A percentile compares a stretch with the other conserved stretches of the same genome.
Evolutionary conservation across 1,140 invertebrate genomes (phyloP).

Genomic region (Papilio glaucus): DNA sequence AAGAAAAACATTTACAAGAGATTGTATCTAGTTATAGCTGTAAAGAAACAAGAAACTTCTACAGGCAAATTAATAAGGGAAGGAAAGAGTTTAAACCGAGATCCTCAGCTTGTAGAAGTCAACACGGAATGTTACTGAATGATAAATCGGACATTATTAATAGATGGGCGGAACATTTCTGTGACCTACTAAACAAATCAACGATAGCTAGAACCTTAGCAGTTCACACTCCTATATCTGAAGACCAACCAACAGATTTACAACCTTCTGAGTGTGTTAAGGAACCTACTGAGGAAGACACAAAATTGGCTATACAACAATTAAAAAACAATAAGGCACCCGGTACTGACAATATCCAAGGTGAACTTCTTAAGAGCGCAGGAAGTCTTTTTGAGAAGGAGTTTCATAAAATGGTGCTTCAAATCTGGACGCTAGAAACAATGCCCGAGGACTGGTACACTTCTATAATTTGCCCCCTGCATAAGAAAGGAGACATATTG

Average conservation of each 20-base stretch:
- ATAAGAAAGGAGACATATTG: neutral
- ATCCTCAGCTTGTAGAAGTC: too few relatives aligned
- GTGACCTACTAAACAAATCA: neutral
- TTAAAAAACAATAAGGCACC: slow-evolving; percentile 2
- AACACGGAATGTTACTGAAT: too few relatives aligned
- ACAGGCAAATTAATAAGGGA: too few relatives aligned
- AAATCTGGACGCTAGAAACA: neutral
- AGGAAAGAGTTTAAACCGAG: too few relatives aligned
- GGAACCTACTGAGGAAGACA: neutral
- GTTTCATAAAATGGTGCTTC: neutral
- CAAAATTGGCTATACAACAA: neutral
- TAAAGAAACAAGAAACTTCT: too few relatives aligned
- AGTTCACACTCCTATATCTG: too few relatives aligned
- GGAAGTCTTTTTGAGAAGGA: neutral
- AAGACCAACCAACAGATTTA: too few relatives aligned
- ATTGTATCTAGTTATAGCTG: too few relatives aligned
- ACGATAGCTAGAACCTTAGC: too few relatives aligned
- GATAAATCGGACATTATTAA: neutral
- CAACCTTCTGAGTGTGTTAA: too few relatives aligned
- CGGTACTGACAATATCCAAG: neutral
- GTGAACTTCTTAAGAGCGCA: neutral
- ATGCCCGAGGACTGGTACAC: neutral
- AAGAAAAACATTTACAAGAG: too few relatives aligned
- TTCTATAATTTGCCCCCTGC: neutral
- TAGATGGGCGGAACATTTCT: neutral